Evolutionary conservation across 2,888 invertebrate species (phyloP), one percentile per base, ranked within the genome.

Genomic region (Mythimna pallens): DNA sequence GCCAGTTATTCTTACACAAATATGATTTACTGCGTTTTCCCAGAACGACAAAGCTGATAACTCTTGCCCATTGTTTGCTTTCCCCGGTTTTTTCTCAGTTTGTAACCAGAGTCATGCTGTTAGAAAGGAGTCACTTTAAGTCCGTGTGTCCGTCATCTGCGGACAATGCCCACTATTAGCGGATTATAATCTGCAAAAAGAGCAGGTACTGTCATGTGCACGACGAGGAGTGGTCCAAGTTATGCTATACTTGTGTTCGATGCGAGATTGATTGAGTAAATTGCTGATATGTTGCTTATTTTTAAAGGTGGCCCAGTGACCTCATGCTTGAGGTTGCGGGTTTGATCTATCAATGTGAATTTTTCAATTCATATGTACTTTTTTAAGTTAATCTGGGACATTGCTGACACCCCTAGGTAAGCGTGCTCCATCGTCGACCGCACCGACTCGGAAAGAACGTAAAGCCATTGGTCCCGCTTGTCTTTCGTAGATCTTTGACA

Each of bases 101-200:
- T 81, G 87, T 86, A 82, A 87, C 85, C 80, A 86, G 89, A 90
- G 90, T 89, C 88, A 90, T 81, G 81, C 83, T 90, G 87, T 79
- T 81, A 84, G 85, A 89, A 88, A 87, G 86, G 86, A 87, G 88
- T 88, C 86, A 89, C 91, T 91, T 91, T 89, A 87, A 89, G 91
- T 90, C 85, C 86, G 88, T 89, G 86, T 88, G 92, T 92, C 93
- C 92, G 92, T 93, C 94, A 92, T 93, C 91, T 92, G 92, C 73
- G 93, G 93, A 96, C 95, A 95, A 95, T 95, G 95, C 95, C 95
- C 94, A 94, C 95, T 95, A 95, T 96, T 95, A 95, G 92, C 93
- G 93, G 93, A 94, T 95, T 95, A 95, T 93, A 92, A 94, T 93
- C 89, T 88, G 93, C 95, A 94, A 95, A 95, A 95, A 94, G 93